phyloP scores from a whole-genome alignment of 2,888 invertebrate genomes.

The Drosophila sordidula region DNA sequence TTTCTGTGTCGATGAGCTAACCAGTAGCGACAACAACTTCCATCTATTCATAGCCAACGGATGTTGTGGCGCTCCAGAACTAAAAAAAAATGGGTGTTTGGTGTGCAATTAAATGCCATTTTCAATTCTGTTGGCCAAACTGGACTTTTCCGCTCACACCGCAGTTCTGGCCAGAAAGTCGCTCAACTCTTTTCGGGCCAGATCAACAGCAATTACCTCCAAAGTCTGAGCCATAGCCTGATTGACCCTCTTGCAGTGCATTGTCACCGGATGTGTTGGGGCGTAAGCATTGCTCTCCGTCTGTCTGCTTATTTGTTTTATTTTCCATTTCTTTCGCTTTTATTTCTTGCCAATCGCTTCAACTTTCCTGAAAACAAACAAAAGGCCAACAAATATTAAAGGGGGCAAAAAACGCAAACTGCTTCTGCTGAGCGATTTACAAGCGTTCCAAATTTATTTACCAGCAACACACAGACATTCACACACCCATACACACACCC shows the following conservation, averaged over 20 bases:
- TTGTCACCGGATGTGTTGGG: slow-evolving; percentile 66
- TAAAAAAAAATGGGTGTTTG: slow-evolving; percentile 26
- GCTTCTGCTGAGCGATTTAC: slow-evolving; percentile 50
- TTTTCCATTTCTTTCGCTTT: slow-evolving; percentile 10
- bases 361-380: slow-evolving; percentile 54
- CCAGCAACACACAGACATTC: slow-evolving; percentile 14
- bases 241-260: slow-evolving; percentile 62
- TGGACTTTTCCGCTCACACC: slow-evolving; percentile 22
- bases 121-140: slow-evolving; percentile 26
- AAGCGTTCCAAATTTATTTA: slow-evolving; percentile 35
- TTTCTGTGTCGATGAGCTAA: slow-evolving; percentile 19
- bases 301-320: slow-evolving; percentile 55
- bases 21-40: slow-evolving; percentile 12
- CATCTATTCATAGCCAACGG: slow-evolving; percentile 35
- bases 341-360: slow-evolving; percentile 50
- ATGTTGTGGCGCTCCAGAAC: slow-evolving; percentile 11
- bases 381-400: slow-evolving; percentile 10
- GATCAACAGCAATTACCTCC: slow-evolving; percentile 34
- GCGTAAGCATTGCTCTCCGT: slow-evolving; percentile 20
- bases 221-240: slow-evolving; percentile 20
- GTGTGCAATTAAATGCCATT: slow-evolving; percentile 48
- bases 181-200: slow-evolving; percentile 41
- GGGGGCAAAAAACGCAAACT: slow-evolving; percentile 28
- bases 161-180: slow-evolving; percentile 8
- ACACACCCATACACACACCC: slow-evolving; percentile 23